Evolutionary conservation across 2,113 vertebrate genomes (phyloP).

Genomic region (Origma solitaria): DNA sequence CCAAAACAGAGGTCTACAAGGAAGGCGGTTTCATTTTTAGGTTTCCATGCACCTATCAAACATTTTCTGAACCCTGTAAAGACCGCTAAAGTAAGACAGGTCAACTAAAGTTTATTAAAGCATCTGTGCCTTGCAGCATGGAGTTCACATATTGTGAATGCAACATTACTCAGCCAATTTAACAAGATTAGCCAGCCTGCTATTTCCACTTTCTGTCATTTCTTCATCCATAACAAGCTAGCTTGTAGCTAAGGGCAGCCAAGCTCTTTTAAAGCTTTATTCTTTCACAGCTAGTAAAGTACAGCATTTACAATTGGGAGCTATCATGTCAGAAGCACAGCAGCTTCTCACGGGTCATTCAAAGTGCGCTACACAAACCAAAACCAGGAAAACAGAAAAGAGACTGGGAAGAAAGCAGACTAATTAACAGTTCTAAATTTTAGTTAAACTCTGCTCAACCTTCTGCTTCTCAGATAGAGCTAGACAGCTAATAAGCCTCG

Average conservation of each 20-base stretch:
- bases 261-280: conserved; percentile 49
- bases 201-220: conserved; percentile 32
- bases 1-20: background rate
- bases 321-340: conserved; percentile 47
- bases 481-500: conserved; percentile 42
- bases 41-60: background rate
- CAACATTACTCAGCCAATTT: conserved; percentile 54
- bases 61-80: background rate
- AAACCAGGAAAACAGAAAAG: conserved; percentile 32
- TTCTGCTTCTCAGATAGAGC: conserved; percentile 39
- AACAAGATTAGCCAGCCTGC: conserved; percentile 47
- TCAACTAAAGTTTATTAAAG: conserved; percentile 40
- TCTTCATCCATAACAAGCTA: conserved; percentile 41
- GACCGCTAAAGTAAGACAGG: background rate
- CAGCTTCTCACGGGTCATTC: conserved; percentile 51
- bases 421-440: conserved; percentile 55
- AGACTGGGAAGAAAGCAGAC: background rate
- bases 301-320: conserved; percentile 42
- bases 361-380: conserved; percentile 19
- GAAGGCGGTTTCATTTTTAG: background rate
- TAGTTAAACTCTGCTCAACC: conserved; percentile 53
- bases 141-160: conserved; percentile 10
- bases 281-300: conserved; percentile 46
- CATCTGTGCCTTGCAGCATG: background rate
- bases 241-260: conserved; percentile 33